Base-by-base conservation (phyloP, 1,140 invertebrate genomes). In the Trichonephila clavipes region DNA sequence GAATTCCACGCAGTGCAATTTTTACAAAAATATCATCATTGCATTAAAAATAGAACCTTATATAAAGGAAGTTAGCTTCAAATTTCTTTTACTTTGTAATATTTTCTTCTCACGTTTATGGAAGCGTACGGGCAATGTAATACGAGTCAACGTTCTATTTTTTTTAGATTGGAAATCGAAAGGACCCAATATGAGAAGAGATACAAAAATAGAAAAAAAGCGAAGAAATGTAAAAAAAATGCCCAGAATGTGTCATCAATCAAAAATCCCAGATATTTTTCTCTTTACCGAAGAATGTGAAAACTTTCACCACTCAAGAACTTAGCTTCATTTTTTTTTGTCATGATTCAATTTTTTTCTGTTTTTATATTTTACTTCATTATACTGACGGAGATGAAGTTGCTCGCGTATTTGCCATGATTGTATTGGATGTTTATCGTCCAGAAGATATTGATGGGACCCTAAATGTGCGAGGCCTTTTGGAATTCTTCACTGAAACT, bases 371-470 rank as follows among this genome's bases (percentile, higher is more conserved):
- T 72, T 72, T 72, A 24, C 51, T 72, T 72, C 69, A 34, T 72
- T 72, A 72, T 18, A 34, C 28, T 34, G 69, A 72, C 10, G 69
- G 14, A 72, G 69, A 72, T 34, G 69, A 72, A 72, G 69, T 72
- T 72, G 28, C 69, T 16, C 16, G 69, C n/a, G 69, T 72, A 34
- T 72, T 72, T 72, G 69, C 24, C 28, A 16, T 28, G 69, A 72
- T 72, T 72, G 69, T 72, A 72, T 72, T 72, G 28, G 69, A 72
- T 16, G 69, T 72, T 72, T 72, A 72, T 72, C 69, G 28, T 10
- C 14, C 16, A 24, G 69, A 72, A 72, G 69, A 72, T 72, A 72
- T 72, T 72, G 69, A 72, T 72, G 69, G 24, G 14, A 34, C 16
- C 28, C 28, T 34, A 72, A 72, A 34, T 18, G 24, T 34, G 7